These are phyloP conservation scores for Acanthochromis polyacanthus DNA, from an alignment of 2,113 vertebrate species.

Conservation along the genomic window DNA sequence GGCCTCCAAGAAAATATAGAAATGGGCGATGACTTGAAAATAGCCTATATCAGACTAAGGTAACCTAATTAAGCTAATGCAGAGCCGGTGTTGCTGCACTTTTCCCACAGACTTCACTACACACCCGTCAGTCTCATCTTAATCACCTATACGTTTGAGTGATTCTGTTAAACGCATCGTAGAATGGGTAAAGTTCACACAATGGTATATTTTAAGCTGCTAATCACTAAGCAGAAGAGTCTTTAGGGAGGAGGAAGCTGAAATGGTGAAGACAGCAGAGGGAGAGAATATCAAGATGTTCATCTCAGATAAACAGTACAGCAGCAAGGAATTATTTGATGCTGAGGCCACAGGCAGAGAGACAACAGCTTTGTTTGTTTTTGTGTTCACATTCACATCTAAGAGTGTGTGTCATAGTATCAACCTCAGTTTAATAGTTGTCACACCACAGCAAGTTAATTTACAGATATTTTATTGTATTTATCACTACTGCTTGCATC, in stretches of 20 bases:
- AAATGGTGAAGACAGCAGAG: conserved; percentile 23
- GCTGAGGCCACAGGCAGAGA: conserved; percentile 46
- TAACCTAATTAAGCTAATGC: conserved; percentile 78
- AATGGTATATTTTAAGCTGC: conserved; percentile 57
- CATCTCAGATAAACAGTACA: conserved; percentile 61
- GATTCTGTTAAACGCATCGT: conserved; percentile 44
- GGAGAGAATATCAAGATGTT: conserved; percentile 63
- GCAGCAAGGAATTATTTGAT: conserved; percentile 34
- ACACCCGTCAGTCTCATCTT: conserved; percentile 64
- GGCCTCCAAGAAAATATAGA: conserved; percentile 68
- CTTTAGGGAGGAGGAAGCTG: conserved; percentile 24
- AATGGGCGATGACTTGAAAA: conserved; percentile 71
- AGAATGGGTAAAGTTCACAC: conserved; percentile 50
- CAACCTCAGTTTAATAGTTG: not conserved
- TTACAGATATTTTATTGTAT: not conserved
- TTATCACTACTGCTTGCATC: not conserved
- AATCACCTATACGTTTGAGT: conserved; percentile 68
- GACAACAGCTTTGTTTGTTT: conserved; percentile 42
- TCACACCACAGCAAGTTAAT: not conserved
- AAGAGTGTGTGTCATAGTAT: not conserved
- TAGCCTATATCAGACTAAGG: conserved; percentile 70
- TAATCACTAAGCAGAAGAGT: conserved; percentile 49
- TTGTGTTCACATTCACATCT: conserved; percentile 5
- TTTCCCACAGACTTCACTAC: conserved; percentile 46
- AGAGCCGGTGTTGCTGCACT: conserved; percentile 46